These are phyloP conservation scores for Habropoda laboriosa DNA, from an alignment of 1,140 invertebrate species.

Conservation along the genomic window DNA sequence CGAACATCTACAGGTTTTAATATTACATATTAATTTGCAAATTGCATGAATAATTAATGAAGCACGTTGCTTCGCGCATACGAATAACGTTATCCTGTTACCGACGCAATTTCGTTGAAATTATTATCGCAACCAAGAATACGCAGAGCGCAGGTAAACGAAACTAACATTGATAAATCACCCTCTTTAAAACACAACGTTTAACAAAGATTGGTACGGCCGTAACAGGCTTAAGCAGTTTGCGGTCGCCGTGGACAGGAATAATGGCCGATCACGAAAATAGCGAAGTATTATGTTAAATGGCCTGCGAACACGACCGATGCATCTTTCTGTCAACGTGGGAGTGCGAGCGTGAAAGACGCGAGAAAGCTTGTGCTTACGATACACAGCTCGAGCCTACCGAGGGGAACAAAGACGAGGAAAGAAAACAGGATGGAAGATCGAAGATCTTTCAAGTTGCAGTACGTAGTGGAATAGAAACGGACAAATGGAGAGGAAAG, in stretches of 20 bases:
- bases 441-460: not conserved
- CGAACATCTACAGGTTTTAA: no score
- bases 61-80: no score
- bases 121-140: not conserved
- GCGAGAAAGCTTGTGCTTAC: constrained; percentile 3
- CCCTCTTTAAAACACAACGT: not conserved
- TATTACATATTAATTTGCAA: not conserved
- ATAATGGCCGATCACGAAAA: constrained; percentile 3
- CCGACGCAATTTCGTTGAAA: not conserved
- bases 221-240: no score
- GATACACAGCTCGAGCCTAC: not conserved
- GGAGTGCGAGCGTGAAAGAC: constrained; percentile 10
- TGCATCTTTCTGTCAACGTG: constrained; percentile 34
- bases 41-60: not conserved
- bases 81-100: not conserved
- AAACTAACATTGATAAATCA: not conserved
- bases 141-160: no score
- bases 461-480: constrained; percentile 8
- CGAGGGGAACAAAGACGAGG: not conserved
- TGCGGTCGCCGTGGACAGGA: not conserved
- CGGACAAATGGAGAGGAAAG: not conserved
- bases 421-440: not conserved
- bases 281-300: constrained; percentile 30
- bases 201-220: not conserved
- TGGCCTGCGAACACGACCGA: constrained; percentile 19